A percentile compares a stretch with the other conserved stretches of the same genome.
Evolutionary conservation across 2,113 vertebrate genomes (phyloP).

Genomic region (Trematocara stigmaticum): DNA sequence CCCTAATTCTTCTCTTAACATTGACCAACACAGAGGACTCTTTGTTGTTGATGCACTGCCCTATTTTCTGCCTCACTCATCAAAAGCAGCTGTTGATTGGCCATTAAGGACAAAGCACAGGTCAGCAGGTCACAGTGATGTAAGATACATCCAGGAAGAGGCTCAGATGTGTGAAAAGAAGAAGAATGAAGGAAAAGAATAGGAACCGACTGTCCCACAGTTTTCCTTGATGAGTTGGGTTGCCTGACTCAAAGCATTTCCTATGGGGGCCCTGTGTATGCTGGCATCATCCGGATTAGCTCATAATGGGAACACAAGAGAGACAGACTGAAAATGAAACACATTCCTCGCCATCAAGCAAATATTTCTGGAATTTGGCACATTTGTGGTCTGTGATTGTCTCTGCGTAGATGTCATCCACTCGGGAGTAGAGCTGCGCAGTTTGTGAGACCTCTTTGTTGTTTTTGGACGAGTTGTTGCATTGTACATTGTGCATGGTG

Average conservation of each 20-base stretch:
- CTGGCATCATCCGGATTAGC: conserved; percentile 20
- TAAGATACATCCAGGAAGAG: conserved; percentile 38
- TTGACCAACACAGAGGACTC: background rate
- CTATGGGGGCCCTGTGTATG: background rate
- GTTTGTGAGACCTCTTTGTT: background rate
- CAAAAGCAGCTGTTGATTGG: conserved; percentile 10
- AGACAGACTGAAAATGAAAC: conserved; percentile 1
- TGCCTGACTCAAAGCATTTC: conserved; percentile 38
- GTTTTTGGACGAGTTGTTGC: conserved; percentile 25
- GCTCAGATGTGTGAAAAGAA: background rate
- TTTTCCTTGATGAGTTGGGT: conserved; percentile 15
- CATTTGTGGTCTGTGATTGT: conserved; percentile 26
- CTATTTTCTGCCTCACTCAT: background rate
- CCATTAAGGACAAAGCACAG: background rate
- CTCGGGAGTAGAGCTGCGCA: background rate
- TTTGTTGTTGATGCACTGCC: background rate
- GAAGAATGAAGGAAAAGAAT: conserved; percentile 15
- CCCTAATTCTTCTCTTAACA: background rate
- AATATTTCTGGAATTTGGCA: conserved; percentile 20
- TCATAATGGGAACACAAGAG: conserved; percentile 1
- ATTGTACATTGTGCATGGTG: conserved; percentile 2
- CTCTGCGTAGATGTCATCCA: background rate
- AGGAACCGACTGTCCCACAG: background rate
- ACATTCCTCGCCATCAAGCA: background rate
- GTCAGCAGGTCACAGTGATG: conserved; percentile 17